Evolutionary conservation across 2,113 vertebrate species (phyloP).

Genomic region (Myodes glareolus): DNA sequence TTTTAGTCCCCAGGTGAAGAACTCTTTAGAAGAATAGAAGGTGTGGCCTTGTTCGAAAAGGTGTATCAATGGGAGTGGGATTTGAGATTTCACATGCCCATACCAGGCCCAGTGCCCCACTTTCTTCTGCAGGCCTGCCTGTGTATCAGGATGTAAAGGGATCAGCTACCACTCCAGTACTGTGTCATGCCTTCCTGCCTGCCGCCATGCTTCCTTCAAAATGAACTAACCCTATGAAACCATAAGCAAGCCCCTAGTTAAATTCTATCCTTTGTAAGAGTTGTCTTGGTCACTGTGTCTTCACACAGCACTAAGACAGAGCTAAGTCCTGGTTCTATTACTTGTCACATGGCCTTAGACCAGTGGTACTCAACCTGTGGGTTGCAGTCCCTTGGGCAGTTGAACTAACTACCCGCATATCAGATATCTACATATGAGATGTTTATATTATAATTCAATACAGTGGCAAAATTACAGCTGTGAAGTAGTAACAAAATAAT

Average conservation of each 20-base stretch:
- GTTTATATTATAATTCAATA: not conserved
- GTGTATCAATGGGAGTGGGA: not conserved
- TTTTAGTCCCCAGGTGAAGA: not conserved
- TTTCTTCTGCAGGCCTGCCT: not conserved
- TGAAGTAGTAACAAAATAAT: not conserved
- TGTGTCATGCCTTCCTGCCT: no score
- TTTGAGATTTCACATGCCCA: not conserved
- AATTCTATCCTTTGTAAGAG: not conserved
- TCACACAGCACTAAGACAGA: not conserved
- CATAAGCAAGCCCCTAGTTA: not conserved
- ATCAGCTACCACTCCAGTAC: no score
- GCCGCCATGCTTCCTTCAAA: not conserved
- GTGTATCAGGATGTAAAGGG: not conserved
- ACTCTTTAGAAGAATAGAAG: not conserved
- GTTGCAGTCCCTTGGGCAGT: not conserved
- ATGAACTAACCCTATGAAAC: not conserved
- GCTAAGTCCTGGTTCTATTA: not conserved
- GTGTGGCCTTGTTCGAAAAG: not conserved
- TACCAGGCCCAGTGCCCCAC: not conserved
- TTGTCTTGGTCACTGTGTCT: not conserved
- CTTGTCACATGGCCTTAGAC: no score
- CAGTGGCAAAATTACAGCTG: not conserved
- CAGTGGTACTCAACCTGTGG: not conserved
- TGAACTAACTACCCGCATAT: not conserved
- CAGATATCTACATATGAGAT: not conserved